Conservation (phyloP, 2,888 invertebrate species). For the Saturnia pavonia region DNA sequence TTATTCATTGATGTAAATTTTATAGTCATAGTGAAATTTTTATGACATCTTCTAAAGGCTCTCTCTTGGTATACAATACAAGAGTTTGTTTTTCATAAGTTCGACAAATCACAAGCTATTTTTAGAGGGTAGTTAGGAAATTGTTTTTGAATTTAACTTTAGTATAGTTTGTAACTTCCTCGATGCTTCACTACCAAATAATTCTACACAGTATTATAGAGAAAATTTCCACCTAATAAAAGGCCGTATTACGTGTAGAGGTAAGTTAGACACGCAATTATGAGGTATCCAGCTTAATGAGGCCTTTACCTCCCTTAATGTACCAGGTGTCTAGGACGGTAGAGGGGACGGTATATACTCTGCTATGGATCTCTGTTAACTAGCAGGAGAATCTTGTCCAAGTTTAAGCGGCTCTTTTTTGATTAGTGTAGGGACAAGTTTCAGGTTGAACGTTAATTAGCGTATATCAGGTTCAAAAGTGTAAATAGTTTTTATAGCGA, state of each 20-base stretch:
- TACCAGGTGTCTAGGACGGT: constrained; percentile 47
- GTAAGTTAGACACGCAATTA: constrained; percentile 79
- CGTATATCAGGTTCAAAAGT: constrained; percentile 70
- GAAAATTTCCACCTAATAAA: constrained; percentile 81
- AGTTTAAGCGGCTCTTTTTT: constrained; percentile 29
- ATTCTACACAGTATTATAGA: constrained; percentile 53
- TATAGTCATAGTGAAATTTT: constrained; percentile 39
- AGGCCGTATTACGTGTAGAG: constrained; percentile 76
- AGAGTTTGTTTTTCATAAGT: not conserved
- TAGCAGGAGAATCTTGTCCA: constrained; percentile 43
- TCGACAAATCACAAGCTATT: not conserved
- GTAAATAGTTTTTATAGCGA: constrained; percentile 62
- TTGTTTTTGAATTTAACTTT: constrained; percentile 25
- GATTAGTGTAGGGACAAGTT: constrained; percentile 66
- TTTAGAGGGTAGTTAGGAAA: constrained; percentile 8
- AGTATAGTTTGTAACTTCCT: constrained; percentile 61
- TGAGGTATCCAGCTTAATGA: constrained; percentile 59
- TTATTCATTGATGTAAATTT: constrained; percentile 56
- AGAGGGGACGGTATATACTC: constrained; percentile 55
- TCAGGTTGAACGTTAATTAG: constrained; percentile 80
- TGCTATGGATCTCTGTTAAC: constrained; percentile 57
- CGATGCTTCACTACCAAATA: constrained; percentile 11
- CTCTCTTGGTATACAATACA: not conserved
- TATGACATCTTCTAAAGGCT: constrained; percentile 30
- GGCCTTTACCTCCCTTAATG: constrained; percentile 55